phyloP scores from a whole-genome alignment of 1,140 invertebrate genomes.

The Pseudomyrmex flavicornis region DNA sequence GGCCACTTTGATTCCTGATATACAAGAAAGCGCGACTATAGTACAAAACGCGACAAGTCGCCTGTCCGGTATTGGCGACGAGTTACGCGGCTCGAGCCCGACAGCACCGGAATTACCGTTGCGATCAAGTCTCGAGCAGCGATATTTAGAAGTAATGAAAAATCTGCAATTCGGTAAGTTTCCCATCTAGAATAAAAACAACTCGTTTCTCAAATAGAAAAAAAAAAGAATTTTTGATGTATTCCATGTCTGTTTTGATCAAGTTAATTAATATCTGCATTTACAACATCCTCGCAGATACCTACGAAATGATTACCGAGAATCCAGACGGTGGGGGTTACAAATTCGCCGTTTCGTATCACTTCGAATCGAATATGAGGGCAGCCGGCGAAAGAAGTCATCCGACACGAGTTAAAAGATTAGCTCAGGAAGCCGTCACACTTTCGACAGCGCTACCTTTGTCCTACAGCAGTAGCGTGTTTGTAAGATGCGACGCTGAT shows the following conservation, averaged over 20 bases:
- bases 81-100: constrained; percentile 79
- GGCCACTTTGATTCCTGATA: constrained; percentile 94
- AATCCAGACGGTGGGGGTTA: constrained; percentile 89
- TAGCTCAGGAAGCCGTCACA: constrained; percentile 98
- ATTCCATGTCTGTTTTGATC: neutral
- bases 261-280: constrained; percentile 40
- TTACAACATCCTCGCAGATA: constrained; percentile 87
- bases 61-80: constrained; percentile 82
- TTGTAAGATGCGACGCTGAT: constrained; percentile 97
- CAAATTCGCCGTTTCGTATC: constrained; percentile 94
- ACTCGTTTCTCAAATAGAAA: neutral
- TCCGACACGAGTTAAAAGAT: constrained; percentile 94
- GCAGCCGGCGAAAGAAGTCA: constrained; percentile 94
- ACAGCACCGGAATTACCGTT: constrained; percentile 84
- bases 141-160: constrained; percentile 95
- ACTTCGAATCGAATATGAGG: constrained; percentile 95
- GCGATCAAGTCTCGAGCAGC: constrained; percentile 87
- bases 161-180: constrained; percentile 93
- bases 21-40: constrained; percentile 91
- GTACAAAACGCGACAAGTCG: constrained; percentile 89
- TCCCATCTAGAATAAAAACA: neutral
- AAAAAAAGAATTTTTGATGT: neutral
- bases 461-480: constrained; percentile 97
- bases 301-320: constrained; percentile 96
- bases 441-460: constrained; percentile 97